A percentile compares a stretch with the other conserved stretches of the same genome.
phyloP scores from a whole-genome alignment of 2,113 vertebrate genomes.

The Phrynocephalus versicolor region DNA sequence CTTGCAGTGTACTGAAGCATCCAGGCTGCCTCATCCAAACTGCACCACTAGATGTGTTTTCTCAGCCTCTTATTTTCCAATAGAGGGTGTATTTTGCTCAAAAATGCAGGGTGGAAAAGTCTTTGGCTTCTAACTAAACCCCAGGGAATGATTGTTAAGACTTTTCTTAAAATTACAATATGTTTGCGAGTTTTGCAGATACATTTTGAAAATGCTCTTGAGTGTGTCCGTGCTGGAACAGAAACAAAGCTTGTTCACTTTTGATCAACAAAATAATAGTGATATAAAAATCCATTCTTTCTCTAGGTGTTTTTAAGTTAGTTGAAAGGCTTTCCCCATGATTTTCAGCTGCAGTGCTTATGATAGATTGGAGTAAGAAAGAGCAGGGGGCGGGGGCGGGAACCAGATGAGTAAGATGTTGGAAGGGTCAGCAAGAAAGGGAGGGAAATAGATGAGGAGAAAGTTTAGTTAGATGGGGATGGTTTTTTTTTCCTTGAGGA shows the following conservation, averaged over 20 bases:
- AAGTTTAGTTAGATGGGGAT: neutral
- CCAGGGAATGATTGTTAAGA: neutral
- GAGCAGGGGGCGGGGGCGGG: neutral
- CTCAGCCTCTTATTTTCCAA: conserved; percentile 42
- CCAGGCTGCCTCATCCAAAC: conserved; percentile 45
- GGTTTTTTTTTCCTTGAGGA: neutral
- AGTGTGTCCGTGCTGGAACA: neutral
- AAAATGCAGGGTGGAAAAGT: conserved; percentile 2
- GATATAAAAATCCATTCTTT: neutral
- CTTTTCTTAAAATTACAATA: neutral
- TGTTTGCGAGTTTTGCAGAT: neutral
- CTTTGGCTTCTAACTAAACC: neutral
- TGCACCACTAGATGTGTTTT: conserved; percentile 34
- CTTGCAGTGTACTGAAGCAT: conserved; percentile 38
- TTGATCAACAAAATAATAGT: conserved; percentile 2
- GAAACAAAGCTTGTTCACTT: conserved; percentile 43
- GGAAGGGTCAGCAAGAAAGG: neutral
- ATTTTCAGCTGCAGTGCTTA: neutral
- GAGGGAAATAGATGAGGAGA: neutral
- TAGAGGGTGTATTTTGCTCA: conserved; percentile 44
- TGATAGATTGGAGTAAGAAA: neutral
- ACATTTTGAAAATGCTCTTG: neutral
- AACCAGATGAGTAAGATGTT: neutral
- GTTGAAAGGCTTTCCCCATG: neutral
- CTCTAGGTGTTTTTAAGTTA: neutral